Evolutionary conservation across 2,797 vertebrate genomes (phyloP).

Genomic region (Sebastes iracundus): DNA sequence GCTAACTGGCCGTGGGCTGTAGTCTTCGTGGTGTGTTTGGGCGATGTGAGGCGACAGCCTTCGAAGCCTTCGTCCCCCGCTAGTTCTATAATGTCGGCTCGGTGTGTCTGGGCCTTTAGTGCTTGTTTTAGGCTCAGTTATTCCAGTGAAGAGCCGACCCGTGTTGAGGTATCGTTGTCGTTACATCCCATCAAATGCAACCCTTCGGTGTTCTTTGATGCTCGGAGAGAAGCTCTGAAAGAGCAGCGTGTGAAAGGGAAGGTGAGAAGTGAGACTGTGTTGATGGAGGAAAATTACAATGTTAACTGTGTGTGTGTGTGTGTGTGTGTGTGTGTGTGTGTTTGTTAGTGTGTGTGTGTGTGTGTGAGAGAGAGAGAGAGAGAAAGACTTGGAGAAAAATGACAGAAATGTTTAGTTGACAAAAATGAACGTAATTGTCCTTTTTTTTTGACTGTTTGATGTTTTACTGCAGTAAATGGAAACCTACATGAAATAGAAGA

Average conservation of each 20-base stretch:
- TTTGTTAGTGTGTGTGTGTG: too few species aligned
- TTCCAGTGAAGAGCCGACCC: not conserved
- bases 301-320: constrained; percentile 1
- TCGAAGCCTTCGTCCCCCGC: too few species aligned
- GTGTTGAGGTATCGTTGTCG: constrained; percentile 13
- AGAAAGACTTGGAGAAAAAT: not conserved
- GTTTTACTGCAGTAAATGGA: not conserved
- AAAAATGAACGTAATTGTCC: too few species aligned
- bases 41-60: too few species aligned
- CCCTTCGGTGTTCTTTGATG: not conserved
- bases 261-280: too few species aligned
- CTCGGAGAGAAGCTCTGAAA: constrained; percentile 1
- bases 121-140: not conserved
- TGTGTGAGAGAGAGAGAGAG: not conserved
- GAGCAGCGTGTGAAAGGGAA: constrained; percentile 1
- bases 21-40: too few species aligned
- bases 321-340: not conserved
- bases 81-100: too few species aligned
- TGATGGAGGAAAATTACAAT: constrained; percentile 11
- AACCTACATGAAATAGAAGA: constrained; percentile 14
- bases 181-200: not conserved
- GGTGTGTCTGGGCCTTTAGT: too few species aligned
- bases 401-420: too few species aligned
- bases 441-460: not conserved
- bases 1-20: too few species aligned